A percentile compares a stretch with the other conserved stretches of the same genome.
phyloP scores from a whole-genome alignment of 2,113 vertebrate species.

The Galemys pyrenaicus region DNA sequence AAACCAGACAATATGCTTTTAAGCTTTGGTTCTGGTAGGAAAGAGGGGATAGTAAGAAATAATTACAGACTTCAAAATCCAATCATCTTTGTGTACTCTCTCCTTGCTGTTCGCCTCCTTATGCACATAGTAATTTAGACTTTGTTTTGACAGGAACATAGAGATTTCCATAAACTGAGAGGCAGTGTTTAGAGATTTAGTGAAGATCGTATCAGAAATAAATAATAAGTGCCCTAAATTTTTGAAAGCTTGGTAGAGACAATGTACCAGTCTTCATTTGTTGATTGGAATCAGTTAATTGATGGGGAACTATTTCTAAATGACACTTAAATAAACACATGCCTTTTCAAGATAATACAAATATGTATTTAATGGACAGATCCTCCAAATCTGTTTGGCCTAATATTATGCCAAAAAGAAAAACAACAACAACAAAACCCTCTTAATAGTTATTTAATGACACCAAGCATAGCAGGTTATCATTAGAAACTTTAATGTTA shows the following conservation, averaged over 20 bases:
- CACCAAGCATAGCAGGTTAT: neutral
- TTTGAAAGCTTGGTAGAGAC: slow-evolving; percentile 14
- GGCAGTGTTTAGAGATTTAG: slow-evolving; percentile 20
- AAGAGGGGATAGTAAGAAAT: neutral
- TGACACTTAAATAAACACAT: neutral
- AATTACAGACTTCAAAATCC: slow-evolving; percentile 57
- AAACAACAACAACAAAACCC: neutral
- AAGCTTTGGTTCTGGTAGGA: neutral
- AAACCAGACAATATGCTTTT: slow-evolving; percentile 24
- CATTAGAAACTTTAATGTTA: neutral
- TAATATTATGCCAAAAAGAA: neutral
- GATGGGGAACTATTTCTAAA: neutral
- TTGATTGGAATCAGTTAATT: neutral
- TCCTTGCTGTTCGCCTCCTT: neutral
- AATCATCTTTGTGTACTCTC: slow-evolving; percentile 40
- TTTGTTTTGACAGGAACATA: slow-evolving; percentile 60
- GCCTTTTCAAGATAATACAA: slow-evolving; percentile 3
- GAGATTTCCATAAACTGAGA: slow-evolving; percentile 25
- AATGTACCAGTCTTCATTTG: neutral
- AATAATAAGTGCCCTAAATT: neutral
- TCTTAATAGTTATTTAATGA: neutral
- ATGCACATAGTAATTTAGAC: slow-evolving; percentile 26
- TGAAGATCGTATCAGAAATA: slow-evolving; percentile 10
- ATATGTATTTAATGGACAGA: neutral
- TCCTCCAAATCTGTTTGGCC: neutral